Base-by-base conservation (phyloP, 1,140 invertebrate species). In the Tetragnatha versicolor region DNA sequence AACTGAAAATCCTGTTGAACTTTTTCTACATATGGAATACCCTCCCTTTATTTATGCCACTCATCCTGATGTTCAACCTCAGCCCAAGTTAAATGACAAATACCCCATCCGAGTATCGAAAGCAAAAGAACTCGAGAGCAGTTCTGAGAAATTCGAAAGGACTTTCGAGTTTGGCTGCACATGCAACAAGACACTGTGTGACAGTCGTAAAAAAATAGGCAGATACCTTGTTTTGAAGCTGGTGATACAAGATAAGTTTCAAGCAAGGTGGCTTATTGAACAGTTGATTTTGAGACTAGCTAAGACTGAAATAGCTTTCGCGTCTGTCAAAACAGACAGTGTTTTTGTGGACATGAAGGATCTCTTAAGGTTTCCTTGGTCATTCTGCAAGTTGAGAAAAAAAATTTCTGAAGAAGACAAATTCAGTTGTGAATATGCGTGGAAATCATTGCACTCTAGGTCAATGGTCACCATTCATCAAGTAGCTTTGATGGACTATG, bases 351-450 rank as follows among this genome's bases (percentile, higher is more conserved):
- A 27, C 55, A 31, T 45, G 5, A 42, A n/a, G 20, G 55, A 60
- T 5, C 33, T 60, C 17, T 45, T 31, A 73, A 73, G 61, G 17
- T 73, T 73, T 49, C 70, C 70, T 45, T 27, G 3, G 12, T 17
- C 37, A 31, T 0, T 2, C 12, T 10, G 31, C 9, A 29, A 6
- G 1, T 9, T 4, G 22, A 35, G 17, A 14, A 31, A 29, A 39
- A 47, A 20, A n/a, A 33, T 29, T 39, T 5, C 33, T 29, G 37
- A 55, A 17, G 29, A 12, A 4, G 29, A 60, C 25, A 49, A 39
- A 49, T 80, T 80, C 61, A 66, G 29, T 47, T 80, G 79, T 53
- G 61, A 76, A 22, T 80, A 80, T 77, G 61, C 70, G 31, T 80
- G 79, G 79, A 80, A 53, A 31, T 17, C 35, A 22, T 9, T 80